These are phyloP conservation scores for Irena cyanogastra DNA, from an alignment of 2,113 vertebrate genomes.

Conservation along the genomic window DNA sequence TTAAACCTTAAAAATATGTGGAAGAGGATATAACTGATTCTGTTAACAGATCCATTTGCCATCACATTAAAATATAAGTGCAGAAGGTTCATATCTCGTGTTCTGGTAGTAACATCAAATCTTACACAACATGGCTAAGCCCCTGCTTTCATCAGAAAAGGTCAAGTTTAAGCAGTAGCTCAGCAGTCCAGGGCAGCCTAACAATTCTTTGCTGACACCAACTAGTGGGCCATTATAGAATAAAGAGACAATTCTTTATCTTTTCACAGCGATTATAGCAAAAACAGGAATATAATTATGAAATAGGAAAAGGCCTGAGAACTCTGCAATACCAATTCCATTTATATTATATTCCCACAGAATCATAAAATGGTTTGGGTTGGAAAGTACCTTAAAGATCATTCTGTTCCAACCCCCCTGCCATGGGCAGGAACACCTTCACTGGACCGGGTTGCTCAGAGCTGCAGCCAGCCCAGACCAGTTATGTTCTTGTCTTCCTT, in stretches of 20 bases:
- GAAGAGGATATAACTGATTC: background rate
- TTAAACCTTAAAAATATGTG: background rate
- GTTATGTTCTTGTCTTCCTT: background rate
- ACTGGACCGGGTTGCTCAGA: background rate
- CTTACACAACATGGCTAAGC: background rate
- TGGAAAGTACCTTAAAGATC: background rate
- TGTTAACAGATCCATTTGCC: background rate
- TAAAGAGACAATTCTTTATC: background rate
- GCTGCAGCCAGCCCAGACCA: background rate
- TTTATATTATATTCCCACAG: background rate
- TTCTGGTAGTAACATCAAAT: background rate
- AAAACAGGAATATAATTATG: background rate
- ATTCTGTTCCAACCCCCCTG: rapidly evolving
- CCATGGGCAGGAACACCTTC: background rate
- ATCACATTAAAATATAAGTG: background rate
- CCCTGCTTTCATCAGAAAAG: conserved; percentile 18
- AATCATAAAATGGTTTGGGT: background rate
- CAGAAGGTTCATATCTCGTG: background rate
- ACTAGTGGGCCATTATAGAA: background rate
- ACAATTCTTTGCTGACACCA: background rate
- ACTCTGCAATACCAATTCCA: background rate
- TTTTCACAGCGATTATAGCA: background rate
- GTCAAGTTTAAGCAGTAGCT: background rate
- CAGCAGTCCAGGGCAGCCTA: background rate
- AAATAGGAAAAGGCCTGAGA: background rate